Conservation (phyloP, 2,113 vertebrate genomes). For the Manacus vitellinus region DNA sequence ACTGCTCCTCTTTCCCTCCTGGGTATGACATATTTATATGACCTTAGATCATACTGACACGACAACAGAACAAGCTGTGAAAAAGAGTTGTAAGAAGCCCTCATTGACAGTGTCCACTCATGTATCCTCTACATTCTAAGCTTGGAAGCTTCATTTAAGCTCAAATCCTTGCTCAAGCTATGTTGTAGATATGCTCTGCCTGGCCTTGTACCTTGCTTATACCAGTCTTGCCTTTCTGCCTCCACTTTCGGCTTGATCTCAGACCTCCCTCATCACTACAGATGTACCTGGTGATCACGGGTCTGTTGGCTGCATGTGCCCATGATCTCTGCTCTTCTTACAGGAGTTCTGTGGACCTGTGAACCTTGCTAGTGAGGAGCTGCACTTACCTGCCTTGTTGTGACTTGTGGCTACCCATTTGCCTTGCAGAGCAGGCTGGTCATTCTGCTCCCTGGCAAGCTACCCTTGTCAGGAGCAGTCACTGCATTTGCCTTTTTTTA, state of each 20-base stretch:
- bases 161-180: neutral
- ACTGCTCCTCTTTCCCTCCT: fast-evolving
- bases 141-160: neutral
- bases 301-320: neutral
- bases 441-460: neutral
- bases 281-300: neutral
- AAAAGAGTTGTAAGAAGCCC: neutral
- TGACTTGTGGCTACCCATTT: neutral
- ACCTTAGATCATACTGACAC: neutral
- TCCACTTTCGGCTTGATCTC: neutral
- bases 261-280: neutral
- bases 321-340: neutral
- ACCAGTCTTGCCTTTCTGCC: neutral
- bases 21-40: fast-evolving
- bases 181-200: neutral
- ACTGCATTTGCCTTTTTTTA: neutral
- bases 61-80: neutral
- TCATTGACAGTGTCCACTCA: fast-evolving
- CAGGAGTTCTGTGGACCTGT: neutral
- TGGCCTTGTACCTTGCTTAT: neutral
- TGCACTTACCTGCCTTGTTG: neutral
- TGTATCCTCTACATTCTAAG: neutral
- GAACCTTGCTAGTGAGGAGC: neutral
- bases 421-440: neutral
- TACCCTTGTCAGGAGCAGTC: neutral